Conservation (phyloP, 1,140 invertebrate genomes). For the Zaprionus gabonicus region DNA sequence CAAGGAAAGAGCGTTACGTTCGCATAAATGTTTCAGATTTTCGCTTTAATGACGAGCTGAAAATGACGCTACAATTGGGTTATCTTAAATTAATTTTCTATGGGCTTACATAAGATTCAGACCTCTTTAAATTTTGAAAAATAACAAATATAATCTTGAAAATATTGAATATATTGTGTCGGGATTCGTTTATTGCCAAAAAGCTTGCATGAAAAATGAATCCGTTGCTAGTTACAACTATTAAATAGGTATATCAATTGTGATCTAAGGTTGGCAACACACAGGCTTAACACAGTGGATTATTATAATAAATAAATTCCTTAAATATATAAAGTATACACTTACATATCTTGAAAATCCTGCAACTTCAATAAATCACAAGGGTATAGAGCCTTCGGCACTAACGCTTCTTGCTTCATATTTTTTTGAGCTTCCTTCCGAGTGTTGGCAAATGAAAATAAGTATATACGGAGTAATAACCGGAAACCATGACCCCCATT, state of each 20-base stretch:
- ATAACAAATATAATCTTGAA: not conserved
- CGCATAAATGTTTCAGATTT: slow-evolving; percentile 25
- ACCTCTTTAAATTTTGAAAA: not conserved
- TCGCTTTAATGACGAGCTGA: slow-evolving; percentile 31
- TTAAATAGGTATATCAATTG: not conserved
- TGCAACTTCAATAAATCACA: too few species aligned
- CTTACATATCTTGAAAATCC: too few species aligned
- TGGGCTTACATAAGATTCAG: not conserved
- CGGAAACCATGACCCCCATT: slow-evolving; percentile 53
- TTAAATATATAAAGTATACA: too few species aligned
- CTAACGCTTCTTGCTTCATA: not conserved
- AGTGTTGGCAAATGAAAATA: slow-evolving; percentile 49
- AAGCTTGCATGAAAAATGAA: not conserved
- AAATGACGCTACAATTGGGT: slow-evolving; percentile 26
- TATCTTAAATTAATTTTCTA: slow-evolving; percentile 9
- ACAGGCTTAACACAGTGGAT: too few species aligned
- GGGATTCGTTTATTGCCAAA: slow-evolving; percentile 7
- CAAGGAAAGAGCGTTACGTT: not conserved
- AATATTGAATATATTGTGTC: not conserved
- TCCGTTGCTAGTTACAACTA: slow-evolving; percentile 2
- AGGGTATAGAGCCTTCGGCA: not conserved
- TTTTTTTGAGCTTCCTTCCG: not conserved
- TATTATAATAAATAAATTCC: too few species aligned
- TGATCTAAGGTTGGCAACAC: slow-evolving; percentile 6
- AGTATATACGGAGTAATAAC: slow-evolving; percentile 49